Conservation (phyloP, 2,888 invertebrate species). For the Euspilapteryx auroguttella region DNA sequence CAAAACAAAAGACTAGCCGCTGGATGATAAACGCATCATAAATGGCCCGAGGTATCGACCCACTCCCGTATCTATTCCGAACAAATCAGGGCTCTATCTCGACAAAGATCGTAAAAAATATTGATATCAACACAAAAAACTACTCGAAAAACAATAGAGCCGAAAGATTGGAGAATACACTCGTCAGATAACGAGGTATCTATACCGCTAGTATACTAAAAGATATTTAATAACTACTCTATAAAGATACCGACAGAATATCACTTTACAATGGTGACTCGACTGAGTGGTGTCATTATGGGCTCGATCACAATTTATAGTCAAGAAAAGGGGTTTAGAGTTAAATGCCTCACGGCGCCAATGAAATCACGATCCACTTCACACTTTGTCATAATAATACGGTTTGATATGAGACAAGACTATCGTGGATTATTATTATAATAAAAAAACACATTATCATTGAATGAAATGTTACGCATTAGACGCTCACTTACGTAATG, state of each 20-base stretch:
- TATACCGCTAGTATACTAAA: constrained; percentile 41
- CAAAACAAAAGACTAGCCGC: constrained; percentile 44
- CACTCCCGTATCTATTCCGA: constrained; percentile 41
- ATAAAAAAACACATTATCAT: constrained; percentile 6
- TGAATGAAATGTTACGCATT: constrained; percentile 8
- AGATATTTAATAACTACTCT: constrained; percentile 52
- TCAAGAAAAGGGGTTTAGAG: constrained; percentile 1
- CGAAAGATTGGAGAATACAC: constrained; percentile 9
- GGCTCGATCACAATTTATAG: background rate
- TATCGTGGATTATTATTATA: constrained; percentile 4
- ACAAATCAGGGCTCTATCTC: constrained; percentile 58
- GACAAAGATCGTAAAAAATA: constrained; percentile 53
- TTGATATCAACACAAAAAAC: constrained; percentile 57
- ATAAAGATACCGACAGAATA: constrained; percentile 20
- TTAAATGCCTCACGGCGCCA: constrained; percentile 7
- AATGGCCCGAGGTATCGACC: constrained; percentile 34
- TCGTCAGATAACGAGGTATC: constrained; percentile 56
- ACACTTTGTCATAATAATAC: constrained; percentile 6
- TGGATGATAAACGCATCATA: constrained; percentile 47
- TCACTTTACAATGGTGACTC: constrained; percentile 8
- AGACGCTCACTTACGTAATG: constrained; percentile 5
- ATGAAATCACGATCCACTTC: constrained; percentile 8
- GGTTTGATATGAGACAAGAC: background rate
- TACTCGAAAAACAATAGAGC: constrained; percentile 50
- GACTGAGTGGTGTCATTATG: constrained; percentile 19